Evolutionary conservation across 2,888 invertebrate species (phyloP), one percentile per base, ranked within the genome.

Genomic region (Hipparchia sbordonii): DNA sequence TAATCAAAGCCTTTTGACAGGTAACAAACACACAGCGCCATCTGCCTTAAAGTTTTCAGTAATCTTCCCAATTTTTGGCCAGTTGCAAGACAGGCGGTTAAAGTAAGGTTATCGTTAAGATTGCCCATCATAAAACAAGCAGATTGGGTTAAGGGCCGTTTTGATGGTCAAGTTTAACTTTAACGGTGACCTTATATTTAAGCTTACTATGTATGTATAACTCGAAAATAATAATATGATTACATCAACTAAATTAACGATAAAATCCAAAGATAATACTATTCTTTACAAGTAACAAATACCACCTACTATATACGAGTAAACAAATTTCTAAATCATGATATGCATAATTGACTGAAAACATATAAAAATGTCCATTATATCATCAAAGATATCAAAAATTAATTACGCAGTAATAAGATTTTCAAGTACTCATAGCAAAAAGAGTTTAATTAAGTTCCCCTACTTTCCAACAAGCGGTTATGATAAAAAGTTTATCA

Each of bases 401-500:
- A 57, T 23, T 57, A 9, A 57, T 23, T 13, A 9, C 9, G 23
- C 23, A 57, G 8, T 8, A 57, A 57, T 57, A 57, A 23, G 8
- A 23, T 23, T 57, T 57, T 57, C 57, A 57, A 57, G 23, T 6
- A 57, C 59, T 39, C 39, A 6, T 33, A 23, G 6, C 23, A 39
- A 4, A 60, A 60, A 60, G 33, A 60, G 39, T 10, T 23, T 9
- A 45, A 23, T 23, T 46, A 46, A 8, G 6, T 6, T 10, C 4
- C 6, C 13, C n/a, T 23, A 13, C n/a, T 13, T 67, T 67, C 67
- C 45, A 56, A 3, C 13, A 13, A 54, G 9, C 56, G 45, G 56
- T 12, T 6, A 33, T 54, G n/a, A 67, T 33, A 62, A 72, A 67
- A 72, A 67, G 39, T 66, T 54, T 23, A 71, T 71, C 71, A 61